Conservation (phyloP, 2,113 vertebrate genomes). For the human region GRCh38 chr3:62029501-62030000, state of each 20-base stretch:
- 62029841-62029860: not conserved
- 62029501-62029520: slow-evolving; percentile 64
- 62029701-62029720: not conserved
- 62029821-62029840: slow-evolving; percentile 8
- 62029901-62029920: slow-evolving; percentile 45
- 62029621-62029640: slow-evolving; percentile 1
- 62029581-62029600: slow-evolving; percentile 71
- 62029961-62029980: slow-evolving; percentile 72
- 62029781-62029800: not conserved
- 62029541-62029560: slow-evolving; percentile 62
- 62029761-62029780: slow-evolving; percentile 38
- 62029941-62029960: slow-evolving; percentile 57
- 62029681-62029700: not conserved
- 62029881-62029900: slow-evolving; percentile 1
- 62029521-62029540: slow-evolving; percentile 71
- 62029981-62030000: slow-evolving; percentile 45
- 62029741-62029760: not conserved
- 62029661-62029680: not conserved
- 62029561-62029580: slow-evolving; percentile 76
- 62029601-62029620: slow-evolving; percentile 75
- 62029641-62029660: slow-evolving; percentile 58
- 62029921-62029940: slow-evolving; percentile 56
- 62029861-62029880: not conserved
- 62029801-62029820: not conserved
- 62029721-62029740: no score